These are phyloP conservation scores for Nesogale talazaci DNA, from an alignment of 2,113 vertebrate genomes.

Conservation along the genomic window DNA sequence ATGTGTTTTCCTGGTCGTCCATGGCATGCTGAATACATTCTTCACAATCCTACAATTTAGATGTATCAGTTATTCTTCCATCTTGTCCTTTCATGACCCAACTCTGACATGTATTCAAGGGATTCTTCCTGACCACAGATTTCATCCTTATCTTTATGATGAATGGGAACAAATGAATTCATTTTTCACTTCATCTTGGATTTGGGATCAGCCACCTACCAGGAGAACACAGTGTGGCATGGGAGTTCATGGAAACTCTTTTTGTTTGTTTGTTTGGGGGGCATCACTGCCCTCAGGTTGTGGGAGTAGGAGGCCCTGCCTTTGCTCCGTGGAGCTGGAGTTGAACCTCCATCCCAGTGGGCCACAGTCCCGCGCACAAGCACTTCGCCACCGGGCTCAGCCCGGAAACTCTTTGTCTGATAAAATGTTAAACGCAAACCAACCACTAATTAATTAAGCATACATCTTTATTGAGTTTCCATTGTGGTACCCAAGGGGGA, in stretches of 20 bases:
- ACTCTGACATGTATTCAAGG: not conserved
- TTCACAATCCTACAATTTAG: not conserved
- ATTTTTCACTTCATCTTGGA: constrained; percentile 26
- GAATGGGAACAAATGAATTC: not conserved
- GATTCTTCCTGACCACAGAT: not conserved
- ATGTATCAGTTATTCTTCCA: not conserved
- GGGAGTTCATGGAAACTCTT: constrained; percentile 26
- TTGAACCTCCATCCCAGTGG: too few relatives aligned
- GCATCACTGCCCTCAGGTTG: too few relatives aligned
- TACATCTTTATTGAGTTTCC: constrained; percentile 30
- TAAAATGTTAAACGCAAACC: constrained; percentile 42
- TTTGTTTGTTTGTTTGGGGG: too few relatives aligned
- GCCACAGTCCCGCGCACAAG: too few relatives aligned
- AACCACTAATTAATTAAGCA: not conserved
- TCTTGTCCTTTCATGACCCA: not conserved
- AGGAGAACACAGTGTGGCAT: constrained; percentile 8
- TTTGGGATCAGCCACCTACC: not conserved
- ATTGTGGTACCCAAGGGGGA: not conserved
- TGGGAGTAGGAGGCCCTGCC: too few relatives aligned
- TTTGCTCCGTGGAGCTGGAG: too few relatives aligned
- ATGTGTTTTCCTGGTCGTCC: not conserved
- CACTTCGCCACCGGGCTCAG: too few relatives aligned
- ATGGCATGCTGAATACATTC: not conserved
- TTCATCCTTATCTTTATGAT: not conserved
- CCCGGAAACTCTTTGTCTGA: too few relatives aligned